Conservation (phyloP, 2,113 vertebrate species). For the Ammodytes dubius region DNA sequence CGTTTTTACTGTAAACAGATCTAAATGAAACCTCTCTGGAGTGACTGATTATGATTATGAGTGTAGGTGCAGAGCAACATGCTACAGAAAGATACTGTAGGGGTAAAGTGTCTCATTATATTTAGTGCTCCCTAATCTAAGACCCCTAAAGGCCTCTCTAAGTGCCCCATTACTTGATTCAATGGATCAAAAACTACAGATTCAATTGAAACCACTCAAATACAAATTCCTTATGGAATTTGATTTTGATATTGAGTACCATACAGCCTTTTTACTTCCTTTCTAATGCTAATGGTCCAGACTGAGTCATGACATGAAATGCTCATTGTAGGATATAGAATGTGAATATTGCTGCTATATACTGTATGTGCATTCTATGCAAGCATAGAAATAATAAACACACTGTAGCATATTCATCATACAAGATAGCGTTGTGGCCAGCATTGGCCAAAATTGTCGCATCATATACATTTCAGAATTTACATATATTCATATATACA, state of each 20-base stretch:
- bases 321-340: slow-evolving; percentile 42
- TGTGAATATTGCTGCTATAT: slow-evolving; percentile 81
- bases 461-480: slow-evolving; percentile 77
- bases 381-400: slow-evolving; percentile 81
- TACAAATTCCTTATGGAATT: slow-evolving; percentile 47
- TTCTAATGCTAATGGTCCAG: slow-evolving; percentile 35
- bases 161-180: slow-evolving; percentile 48
- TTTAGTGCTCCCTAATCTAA: slow-evolving; percentile 70
- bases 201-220: slow-evolving; percentile 50
- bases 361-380: slow-evolving; percentile 76
- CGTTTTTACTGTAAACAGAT: slow-evolving; percentile 49
- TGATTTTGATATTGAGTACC: slow-evolving; percentile 29
- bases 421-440: slow-evolving; percentile 69
- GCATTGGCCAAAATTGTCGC: slow-evolving; percentile 59
- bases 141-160: slow-evolving; percentile 48
- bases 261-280: slow-evolving; percentile 35
- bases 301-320: slow-evolving; percentile 58
- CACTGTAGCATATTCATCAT: slow-evolving; percentile 75
- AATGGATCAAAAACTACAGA: slow-evolving; percentile 66
- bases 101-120: slow-evolving; percentile 53
- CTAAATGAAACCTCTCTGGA: slow-evolving; percentile 27
- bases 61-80: slow-evolving; percentile 64
- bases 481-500: slow-evolving; percentile 81
- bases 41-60: slow-evolving; percentile 28
- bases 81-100: slow-evolving; percentile 58